phyloP scores from a whole-genome alignment of 2,797 vertebrate species.

The Alcedo quadribrachys region DNA sequence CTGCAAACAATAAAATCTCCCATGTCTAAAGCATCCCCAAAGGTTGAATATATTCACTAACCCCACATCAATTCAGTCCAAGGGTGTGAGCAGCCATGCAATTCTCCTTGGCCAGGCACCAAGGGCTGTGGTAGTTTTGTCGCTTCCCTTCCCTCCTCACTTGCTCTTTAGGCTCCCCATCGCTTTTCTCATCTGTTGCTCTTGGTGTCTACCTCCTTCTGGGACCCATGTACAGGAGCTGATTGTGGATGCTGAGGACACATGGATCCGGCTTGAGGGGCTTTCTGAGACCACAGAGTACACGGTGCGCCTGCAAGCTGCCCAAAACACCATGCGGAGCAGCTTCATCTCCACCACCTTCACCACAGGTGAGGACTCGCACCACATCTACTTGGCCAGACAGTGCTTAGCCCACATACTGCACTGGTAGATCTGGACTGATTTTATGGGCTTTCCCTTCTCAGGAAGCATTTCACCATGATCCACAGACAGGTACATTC shows the following conservation, averaged over 20 bases:
- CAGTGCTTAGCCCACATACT: fast-evolving
- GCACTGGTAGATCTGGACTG: background rate
- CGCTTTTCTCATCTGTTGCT: background rate
- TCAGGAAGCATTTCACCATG: background rate
- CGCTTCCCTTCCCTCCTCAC: slow-evolving; percentile 25
- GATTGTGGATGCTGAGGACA: slow-evolving; percentile 96
- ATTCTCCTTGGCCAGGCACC: background rate
- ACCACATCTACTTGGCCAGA: fast-evolving
- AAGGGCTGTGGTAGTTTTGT: background rate
- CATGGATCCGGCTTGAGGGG: slow-evolving; percentile 95
- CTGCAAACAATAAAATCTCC: background rate
- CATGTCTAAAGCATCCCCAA: background rate
- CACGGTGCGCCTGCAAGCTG: slow-evolving; percentile 90
- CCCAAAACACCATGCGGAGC: slow-evolving; percentile 86
- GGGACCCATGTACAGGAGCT: slow-evolving; percentile 83
- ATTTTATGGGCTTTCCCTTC: background rate
- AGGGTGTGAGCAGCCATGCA: background rate
- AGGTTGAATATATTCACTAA: background rate
- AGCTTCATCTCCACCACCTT: slow-evolving; percentile 86
- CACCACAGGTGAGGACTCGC: slow-evolving; percentile 85
- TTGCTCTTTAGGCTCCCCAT: slow-evolving; percentile 8
- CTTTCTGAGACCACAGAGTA: slow-evolving; percentile 92
- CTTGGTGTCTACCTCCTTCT: background rate
- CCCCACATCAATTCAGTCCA: fast-evolving
- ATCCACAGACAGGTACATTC: background rate